Conservation (phyloP, 92 coral and sea anemone genomes). For the Phenganax subtilis region DNA sequence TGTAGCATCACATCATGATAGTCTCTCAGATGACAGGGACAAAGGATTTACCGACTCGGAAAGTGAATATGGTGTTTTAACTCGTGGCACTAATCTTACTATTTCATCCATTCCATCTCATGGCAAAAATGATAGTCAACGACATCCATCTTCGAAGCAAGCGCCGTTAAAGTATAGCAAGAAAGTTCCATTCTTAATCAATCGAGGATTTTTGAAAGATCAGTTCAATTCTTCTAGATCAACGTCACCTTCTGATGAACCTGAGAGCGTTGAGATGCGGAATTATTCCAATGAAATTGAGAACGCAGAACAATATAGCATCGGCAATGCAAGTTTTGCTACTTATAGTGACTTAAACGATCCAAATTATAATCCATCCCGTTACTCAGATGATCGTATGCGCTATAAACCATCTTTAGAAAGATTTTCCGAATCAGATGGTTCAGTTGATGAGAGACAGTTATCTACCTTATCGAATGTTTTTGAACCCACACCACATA, state of each 20-base stretch:
- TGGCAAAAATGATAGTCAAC: neutral
- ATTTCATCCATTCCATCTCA: conserved; percentile 31
- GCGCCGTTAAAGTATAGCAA: conserved; percentile 21
- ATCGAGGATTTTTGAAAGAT: conserved; percentile 33
- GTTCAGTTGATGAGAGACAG: conserved; percentile 71
- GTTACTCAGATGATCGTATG: conserved; percentile 70
- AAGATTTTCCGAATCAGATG: conserved; percentile 81
- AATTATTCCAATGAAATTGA: conserved; percentile 45
- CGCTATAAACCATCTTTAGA: conserved; percentile 86
- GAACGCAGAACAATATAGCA: conserved; percentile 81
- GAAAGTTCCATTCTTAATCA: conserved; percentile 30
- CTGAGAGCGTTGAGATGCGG: conserved; percentile 36
- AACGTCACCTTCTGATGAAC: conserved; percentile 31
- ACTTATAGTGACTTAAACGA: conserved; percentile 81
- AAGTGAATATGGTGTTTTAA: conserved; percentile 75
- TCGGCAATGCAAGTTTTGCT: conserved; percentile 88
- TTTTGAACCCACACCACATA: conserved; percentile 73
- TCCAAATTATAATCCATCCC: conserved; percentile 19
- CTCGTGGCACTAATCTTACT: conserved; percentile 34
- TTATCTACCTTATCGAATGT: conserved; percentile 57
- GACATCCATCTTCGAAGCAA: conserved; percentile 10
- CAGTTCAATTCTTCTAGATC: conserved; percentile 29
- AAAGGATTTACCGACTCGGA: conserved; percentile 97
- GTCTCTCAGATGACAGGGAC: conserved; percentile 74
- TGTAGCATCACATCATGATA: conserved; percentile 50